phyloP scores from a whole-genome alignment of 2,888 invertebrate species.

The Lucinisca nassula region DNA sequence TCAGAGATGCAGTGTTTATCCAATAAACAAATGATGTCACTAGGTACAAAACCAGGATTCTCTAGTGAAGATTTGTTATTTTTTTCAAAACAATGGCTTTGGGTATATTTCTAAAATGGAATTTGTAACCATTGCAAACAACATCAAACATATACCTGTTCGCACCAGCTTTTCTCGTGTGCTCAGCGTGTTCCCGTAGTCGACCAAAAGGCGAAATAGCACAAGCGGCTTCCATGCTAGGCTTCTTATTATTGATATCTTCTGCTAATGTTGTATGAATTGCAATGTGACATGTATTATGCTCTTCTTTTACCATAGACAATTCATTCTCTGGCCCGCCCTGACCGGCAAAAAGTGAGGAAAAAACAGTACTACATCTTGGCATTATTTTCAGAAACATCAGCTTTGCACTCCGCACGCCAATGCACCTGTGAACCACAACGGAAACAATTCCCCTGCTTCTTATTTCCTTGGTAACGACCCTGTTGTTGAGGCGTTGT shows the following conservation, averaged over 20 bases:
- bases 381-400: not conserved
- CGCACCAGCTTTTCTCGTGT: not conserved
- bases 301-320: too few relatives aligned
- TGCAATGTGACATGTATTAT: too few relatives aligned
- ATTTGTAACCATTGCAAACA: constrained; percentile 19
- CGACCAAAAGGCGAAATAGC: not conserved
- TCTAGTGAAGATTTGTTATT: constrained; percentile 44
- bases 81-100: not conserved
- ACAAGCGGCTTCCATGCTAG: constrained; percentile 12
- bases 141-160: not conserved
- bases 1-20: constrained; percentile 24
- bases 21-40: constrained; percentile 21
- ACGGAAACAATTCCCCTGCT: not conserved
- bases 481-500: not conserved
- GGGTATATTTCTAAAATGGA: constrained; percentile 32
- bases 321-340: too few relatives aligned
- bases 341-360: too few relatives aligned
- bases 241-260: too few relatives aligned
- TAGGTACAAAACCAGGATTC: constrained; percentile 26
- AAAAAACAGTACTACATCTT: not conserved
- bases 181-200: not conserved
- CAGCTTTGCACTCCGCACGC: not conserved
- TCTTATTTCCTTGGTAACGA: not conserved
- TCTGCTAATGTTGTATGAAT: not conserved
- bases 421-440: constrained; percentile 14